These are phyloP conservation scores for Carassius carassius DNA, from an alignment of 2,113 vertebrate genomes.

Conservation along the genomic window DNA sequence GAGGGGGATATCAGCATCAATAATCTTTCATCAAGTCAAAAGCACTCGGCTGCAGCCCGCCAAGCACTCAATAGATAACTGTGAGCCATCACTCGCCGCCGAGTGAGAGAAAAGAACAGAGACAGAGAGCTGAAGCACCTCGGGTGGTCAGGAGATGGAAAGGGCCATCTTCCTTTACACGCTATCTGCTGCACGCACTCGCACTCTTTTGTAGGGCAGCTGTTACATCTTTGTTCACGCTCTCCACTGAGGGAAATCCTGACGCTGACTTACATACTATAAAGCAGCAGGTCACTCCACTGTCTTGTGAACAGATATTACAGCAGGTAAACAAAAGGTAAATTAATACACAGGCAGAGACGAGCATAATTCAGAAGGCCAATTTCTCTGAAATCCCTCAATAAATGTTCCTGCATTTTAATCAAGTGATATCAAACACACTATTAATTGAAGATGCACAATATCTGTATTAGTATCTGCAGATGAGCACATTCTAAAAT, in stretches of 20 bases:
- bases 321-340: not conserved
- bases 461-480: not conserved
- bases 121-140: slow-evolving; percentile 15
- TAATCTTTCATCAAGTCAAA: slow-evolving; percentile 78
- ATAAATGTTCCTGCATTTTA: not conserved
- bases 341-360: not conserved
- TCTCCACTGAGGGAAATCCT: slow-evolving; percentile 14
- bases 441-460: not conserved
- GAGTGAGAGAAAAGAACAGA: slow-evolving; percentile 40
- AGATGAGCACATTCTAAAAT: not conserved
- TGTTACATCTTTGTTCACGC: slow-evolving; percentile 35
- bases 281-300: not conserved
- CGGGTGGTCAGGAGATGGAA: slow-evolving; percentile 14
- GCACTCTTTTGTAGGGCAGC: slow-evolving; percentile 17
- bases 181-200: slow-evolving; percentile 28
- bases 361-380: not conserved
- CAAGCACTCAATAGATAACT: slow-evolving; percentile 76
- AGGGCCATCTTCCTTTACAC: slow-evolving; percentile 28
- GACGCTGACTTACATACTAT: not conserved
- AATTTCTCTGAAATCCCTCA: not conserved
- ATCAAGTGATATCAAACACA: not conserved
- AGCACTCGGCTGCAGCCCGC: slow-evolving; percentile 64
- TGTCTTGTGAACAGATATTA: not conserved
- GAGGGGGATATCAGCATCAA: slow-evolving; percentile 77
- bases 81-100: slow-evolving; percentile 68